These are phyloP conservation scores for Gymnodraco acuticeps DNA, from an alignment of 2,797 vertebrate genomes.

Conservation along the genomic window DNA sequence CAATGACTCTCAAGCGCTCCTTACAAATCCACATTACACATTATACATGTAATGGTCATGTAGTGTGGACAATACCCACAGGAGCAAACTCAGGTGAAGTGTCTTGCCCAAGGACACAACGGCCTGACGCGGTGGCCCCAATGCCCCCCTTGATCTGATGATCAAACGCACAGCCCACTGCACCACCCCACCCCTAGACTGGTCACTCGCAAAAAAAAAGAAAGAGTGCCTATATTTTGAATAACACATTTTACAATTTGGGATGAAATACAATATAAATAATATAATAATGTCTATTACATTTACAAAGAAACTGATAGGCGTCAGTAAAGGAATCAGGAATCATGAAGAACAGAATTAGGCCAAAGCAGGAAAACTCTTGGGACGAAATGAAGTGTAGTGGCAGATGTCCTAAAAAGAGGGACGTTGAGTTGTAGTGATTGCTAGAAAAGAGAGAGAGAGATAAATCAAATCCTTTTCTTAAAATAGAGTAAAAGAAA, in stretches of 20 bases:
- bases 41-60: too few relatives aligned
- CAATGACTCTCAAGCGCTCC: too few relatives aligned
- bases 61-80: too few relatives aligned
- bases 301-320: not conserved
- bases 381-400: not conserved
- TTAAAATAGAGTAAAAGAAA: constrained; percentile 74
- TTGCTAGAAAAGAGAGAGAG: constrained; percentile 26
- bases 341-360: not conserved
- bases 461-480: constrained; percentile 63
- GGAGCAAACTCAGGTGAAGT: too few relatives aligned
- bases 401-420: not conserved
- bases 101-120: too few relatives aligned
- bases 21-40: too few relatives aligned
- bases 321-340: not conserved
- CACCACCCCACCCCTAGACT: not conserved
- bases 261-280: constrained; percentile 1
- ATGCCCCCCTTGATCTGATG: too few relatives aligned
- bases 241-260: not conserved
- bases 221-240: not conserved
- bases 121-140: too few relatives aligned
- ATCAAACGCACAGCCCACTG: too few relatives aligned
- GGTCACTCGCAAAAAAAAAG: not conserved
- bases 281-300: too few relatives aligned
- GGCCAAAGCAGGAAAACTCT: not conserved
- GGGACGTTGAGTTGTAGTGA: constrained; percentile 17